Percentiles rank a stretch among this genome's conserved stretches.
phyloP scores from a whole-genome alignment of 2,888 invertebrate species.

The Smittia aterrima region DNA sequence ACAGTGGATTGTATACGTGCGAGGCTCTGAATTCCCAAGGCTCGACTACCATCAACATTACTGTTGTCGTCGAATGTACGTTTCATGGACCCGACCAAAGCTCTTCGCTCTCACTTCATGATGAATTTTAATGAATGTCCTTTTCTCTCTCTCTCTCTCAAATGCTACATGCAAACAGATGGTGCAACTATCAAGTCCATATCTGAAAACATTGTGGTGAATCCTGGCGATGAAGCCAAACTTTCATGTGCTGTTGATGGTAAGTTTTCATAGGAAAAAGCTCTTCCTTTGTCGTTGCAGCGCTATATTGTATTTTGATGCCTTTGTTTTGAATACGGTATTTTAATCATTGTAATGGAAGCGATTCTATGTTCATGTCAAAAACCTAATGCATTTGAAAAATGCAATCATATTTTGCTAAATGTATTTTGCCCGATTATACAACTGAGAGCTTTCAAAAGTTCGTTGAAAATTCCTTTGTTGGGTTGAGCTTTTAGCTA shows the following conservation, averaged over 20 bases:
- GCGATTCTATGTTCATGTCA: no score
- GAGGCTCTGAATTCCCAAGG: slow-evolving; percentile 89
- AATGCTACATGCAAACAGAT: slow-evolving; percentile 57
- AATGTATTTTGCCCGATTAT: no score
- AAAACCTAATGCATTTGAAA: no score
- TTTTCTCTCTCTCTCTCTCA: slow-evolving; percentile 24
- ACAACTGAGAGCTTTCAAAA: no score
- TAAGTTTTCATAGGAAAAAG: slow-evolving; percentile 47
- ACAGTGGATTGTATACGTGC: slow-evolving; percentile 82
- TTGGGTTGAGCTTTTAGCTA: no score
- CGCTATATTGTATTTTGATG: neutral
- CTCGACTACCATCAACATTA: slow-evolving; percentile 70
- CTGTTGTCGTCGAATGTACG: slow-evolving; percentile 87
- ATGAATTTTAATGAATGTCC: slow-evolving; percentile 21
- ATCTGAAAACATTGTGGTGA: slow-evolving; percentile 71
- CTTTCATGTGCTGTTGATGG: slow-evolving; percentile 81
- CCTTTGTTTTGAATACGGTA: neutral
- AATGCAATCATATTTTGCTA: no score
- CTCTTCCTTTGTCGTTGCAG: neutral
- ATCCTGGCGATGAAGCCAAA: slow-evolving; percentile 75
- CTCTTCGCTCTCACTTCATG: slow-evolving; percentile 21
- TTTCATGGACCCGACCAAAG: slow-evolving; percentile 45
- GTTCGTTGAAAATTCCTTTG: no score
- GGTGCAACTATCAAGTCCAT: slow-evolving; percentile 75
- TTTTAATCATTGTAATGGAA: slow-evolving; percentile 3